Conservation (phyloP, 1,140 invertebrate species). For the Danaus plexippus region DNA sequence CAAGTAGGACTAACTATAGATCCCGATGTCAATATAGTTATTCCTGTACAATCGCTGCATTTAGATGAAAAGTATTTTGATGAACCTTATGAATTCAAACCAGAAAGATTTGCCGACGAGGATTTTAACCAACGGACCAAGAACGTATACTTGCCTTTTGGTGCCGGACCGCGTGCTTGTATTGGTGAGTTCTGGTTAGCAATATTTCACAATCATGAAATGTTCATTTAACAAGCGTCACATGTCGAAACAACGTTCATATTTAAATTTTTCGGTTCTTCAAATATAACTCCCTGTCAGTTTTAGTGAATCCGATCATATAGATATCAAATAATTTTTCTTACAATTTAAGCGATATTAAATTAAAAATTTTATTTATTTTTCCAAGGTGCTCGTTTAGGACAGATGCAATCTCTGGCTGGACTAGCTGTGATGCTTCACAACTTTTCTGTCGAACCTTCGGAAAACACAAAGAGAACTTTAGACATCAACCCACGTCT, state of each 20-base stretch:
- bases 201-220: background rate
- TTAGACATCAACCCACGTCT: conserved; percentile 25
- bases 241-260: no score
- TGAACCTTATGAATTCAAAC: conserved; percentile 15
- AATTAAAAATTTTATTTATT: conserved; percentile 1
- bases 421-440: conserved; percentile 42
- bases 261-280: no score
- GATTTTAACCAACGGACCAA: conserved; percentile 5
- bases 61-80: conserved; percentile 17
- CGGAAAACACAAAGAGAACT: conserved; percentile 16
- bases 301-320: no score
- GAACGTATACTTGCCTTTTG: conserved; percentile 20
- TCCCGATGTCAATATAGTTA: conserved; percentile 17
- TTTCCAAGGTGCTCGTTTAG: conserved; percentile 37
- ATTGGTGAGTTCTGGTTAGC: conserved; percentile 17
- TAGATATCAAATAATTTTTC: no score
- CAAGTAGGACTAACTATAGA: conserved; percentile 18
- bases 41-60: conserved; percentile 22
- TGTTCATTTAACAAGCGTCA: no score
- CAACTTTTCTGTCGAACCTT: conserved; percentile 40
- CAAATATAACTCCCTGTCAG: no score
- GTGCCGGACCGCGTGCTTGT: conserved; percentile 22
- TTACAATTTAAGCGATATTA: background rate
- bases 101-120: conserved; percentile 9
- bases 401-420: conserved; percentile 47